Base-by-base conservation (phyloP, 2,888 invertebrate genomes). In the Meliscaeva auricollis region DNA sequence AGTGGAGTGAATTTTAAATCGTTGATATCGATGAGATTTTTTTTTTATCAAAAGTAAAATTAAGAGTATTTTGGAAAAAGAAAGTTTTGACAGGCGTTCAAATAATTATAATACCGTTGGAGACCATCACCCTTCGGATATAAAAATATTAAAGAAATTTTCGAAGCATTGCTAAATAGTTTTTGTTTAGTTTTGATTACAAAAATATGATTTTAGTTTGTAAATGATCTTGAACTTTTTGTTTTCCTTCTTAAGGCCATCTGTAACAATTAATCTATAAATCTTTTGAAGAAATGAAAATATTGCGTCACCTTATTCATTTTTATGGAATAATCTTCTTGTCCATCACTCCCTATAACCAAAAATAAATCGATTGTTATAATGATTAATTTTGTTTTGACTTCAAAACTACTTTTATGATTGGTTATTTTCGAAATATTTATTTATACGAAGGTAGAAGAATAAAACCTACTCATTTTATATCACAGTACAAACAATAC, bases 321-420 rank as follows among this genome's bases (percentile, higher is more conserved):
- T 4, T n/a, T 52, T 56, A 32, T 56, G 54, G 32, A 11, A 56
- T 56, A 56, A 56, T 56, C 54, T 56, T 32, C 7, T 11, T 56
- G 32, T 56, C 32, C 5, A 56, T 56, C 32, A 38, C 26, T 7
- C 15, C 3, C 15, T 30, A 15, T 15, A 7, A 3, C 0, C 1
- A 0, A 1, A 32, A 17, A 13, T 11, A 30, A 54, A 58, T 54
- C 9, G 30, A 32, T 54, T 26, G 52, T 52, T 32, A 56, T 38
- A 58, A 38, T 58, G 58, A 58, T 58, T 38, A 38, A 58, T 58
- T 58, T 38, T 38, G 35, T 58, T 58, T 38, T 58, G 58, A 58
- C 58, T 20, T 58, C 2, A 38, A 20, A 58, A 38, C 38, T 35
- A 56, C 35, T 17, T 56, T 35, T 35, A 35, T 35, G 56, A 56